Conservation (phyloP, 2,113 vertebrate genomes). For the Terrapene triunguis region DNA sequence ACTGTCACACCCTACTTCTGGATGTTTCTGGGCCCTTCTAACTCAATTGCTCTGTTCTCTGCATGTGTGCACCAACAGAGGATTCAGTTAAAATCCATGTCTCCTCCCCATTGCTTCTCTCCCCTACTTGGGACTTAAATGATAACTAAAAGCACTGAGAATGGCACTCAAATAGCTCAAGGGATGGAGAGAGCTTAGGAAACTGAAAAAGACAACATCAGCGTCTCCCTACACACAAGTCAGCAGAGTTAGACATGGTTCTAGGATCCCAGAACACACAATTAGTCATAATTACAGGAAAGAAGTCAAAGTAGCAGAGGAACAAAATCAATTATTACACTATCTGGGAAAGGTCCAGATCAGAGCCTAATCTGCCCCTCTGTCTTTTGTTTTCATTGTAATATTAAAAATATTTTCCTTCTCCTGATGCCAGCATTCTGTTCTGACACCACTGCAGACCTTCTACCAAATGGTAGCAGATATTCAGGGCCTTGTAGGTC, state of each 20-base stretch:
- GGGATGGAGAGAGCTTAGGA: not conserved
- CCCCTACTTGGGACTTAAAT: not conserved
- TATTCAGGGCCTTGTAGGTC: not conserved
- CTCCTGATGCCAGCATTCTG: not conserved
- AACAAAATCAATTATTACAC: not conserved
- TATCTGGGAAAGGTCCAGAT: not conserved
- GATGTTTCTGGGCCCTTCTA: not conserved
- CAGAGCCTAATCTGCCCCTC: not conserved
- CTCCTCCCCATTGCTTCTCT: not conserved
- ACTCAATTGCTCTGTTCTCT: not conserved
- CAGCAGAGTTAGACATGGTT: not conserved
- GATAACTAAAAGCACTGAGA: not conserved
- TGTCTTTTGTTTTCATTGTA: not conserved
- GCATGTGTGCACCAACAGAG: not conserved
- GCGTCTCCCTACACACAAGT: not conserved
- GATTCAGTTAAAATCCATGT: not conserved
- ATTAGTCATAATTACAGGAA: not conserved
- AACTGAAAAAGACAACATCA: not conserved
- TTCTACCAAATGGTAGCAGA: not conserved
- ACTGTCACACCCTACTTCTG: not conserved
- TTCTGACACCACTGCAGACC: not conserved
- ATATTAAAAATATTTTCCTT: rapidly evolving
- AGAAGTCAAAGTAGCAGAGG: not conserved
- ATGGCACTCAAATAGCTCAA: not conserved
- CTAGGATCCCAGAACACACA: not conserved